Base-by-base conservation (phyloP, 2,888 invertebrate species). In the Chirona hameri region DNA sequence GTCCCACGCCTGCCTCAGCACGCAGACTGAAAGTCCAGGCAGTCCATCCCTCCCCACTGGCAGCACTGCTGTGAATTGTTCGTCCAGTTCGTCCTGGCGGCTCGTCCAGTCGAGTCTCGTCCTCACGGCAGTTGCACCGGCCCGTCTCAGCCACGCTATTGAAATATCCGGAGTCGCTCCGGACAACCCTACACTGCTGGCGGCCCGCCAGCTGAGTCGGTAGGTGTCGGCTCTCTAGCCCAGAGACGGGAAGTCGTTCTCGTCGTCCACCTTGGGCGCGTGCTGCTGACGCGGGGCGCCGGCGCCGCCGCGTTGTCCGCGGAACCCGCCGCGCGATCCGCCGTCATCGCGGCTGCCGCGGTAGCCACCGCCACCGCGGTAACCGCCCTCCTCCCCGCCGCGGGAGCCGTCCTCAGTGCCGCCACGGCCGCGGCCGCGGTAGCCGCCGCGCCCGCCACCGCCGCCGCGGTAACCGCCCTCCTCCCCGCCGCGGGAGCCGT, bases 191-290 rank as follows among this genome's bases (percentile, higher is more conserved):
- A 31, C 39, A 24, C 76, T 39, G 76, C 15, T 21, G 14, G 39
- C 21, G 76, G 76, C 14, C 18, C 29, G 76, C n/a, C 29, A 10
- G 21, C 76, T 12, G 7, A 21, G 39, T 0, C 76, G 84, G 15
- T 82, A 69, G 69, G 82, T 83, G 21, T 69, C 81, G 48, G 27
- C n/a, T 5, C 52, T 55, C 65, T 93, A 95, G 89, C 95, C 94
- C 88, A 97, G 92, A 88, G 95, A 95, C 86, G 97, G 97, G 90
- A 98, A 97, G 90, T 97, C 97, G 89, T 94, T 93, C 91, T 96
- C 96, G 90, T 97, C 97, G 88, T 97, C 96, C 85, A 98, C 96
- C 89, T 96, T 96, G 31, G 97, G 96, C 83, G 88, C 88, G 84
- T 88, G 86, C 85, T 88, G 88, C 84, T 15, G 82, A 86, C 69